Conservation (phyloP, 2,888 invertebrate species). For the Ceramica pisi region DNA sequence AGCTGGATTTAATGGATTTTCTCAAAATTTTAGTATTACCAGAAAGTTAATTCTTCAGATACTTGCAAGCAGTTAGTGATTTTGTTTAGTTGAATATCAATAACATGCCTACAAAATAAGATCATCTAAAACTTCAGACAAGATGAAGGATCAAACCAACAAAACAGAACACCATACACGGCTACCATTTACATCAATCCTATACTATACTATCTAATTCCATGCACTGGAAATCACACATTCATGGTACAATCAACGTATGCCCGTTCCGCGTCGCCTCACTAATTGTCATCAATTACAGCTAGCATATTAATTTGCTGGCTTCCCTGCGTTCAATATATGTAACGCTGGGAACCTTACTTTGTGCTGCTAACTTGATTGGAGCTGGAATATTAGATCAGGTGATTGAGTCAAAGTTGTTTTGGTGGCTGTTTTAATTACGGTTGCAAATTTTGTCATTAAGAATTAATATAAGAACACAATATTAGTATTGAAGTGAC, state of each 20-base stretch:
- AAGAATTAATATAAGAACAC: no score
- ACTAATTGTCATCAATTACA: slow-evolving; percentile 75
- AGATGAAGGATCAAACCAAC: background rate
- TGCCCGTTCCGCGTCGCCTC: slow-evolving; percentile 60
- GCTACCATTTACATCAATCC: slow-evolving; percentile 1
- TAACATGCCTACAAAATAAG: no score
- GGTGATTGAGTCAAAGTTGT: slow-evolving; percentile 7
- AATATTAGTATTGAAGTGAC: no score
- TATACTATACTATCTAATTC: slow-evolving; percentile 44
- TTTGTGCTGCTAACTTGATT: slow-evolving; percentile 45
- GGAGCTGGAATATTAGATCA: slow-evolving; percentile 32
- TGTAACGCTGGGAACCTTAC: slow-evolving; percentile 49
- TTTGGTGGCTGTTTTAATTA: background rate
- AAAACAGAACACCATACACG: background rate
- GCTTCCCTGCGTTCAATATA: slow-evolving; percentile 61
- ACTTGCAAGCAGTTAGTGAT: no score
- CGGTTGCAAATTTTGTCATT: no score
- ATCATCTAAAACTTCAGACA: no score
- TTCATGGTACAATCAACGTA: slow-evolving; percentile 68
- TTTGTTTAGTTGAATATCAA: no score
- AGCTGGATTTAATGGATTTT: no score
- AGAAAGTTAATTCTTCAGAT: no score
- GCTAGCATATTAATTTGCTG: slow-evolving; percentile 71
- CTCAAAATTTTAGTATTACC: no score
- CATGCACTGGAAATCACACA: slow-evolving; percentile 61